Base-by-base conservation (phyloP, 1,140 invertebrate species). In the Lineus longissimus region DNA sequence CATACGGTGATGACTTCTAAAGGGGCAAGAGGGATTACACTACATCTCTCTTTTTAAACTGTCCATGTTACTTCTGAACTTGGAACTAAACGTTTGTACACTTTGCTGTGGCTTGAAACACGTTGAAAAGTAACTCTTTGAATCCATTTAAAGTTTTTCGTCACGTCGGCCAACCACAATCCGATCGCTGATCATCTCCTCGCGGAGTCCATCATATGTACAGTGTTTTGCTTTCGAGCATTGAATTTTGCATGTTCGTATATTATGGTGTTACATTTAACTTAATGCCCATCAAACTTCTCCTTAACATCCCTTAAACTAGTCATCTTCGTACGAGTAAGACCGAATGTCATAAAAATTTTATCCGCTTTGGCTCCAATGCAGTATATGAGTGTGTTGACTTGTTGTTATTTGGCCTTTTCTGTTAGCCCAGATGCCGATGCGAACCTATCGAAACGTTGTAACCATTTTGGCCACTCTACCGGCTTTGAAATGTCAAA, bases 401-500 rank as follows among this genome's bases (percentile, higher is more conserved):
- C 47, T n/a, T 51, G 47, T 6, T 6, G 4, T 4, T 6, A 6
- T 4, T n/a, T n/a, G n/a, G 6, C 47, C n/a, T 51, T 51, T 4
- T 6, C n/a, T n/a, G 47, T 9, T 4, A 51, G 47, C 6, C 47
- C 47, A 4, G 47, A 51, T 4, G n/a, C 47, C 4, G n/a, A 7
- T 4, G 19, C 4, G n/a, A 51, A 51, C n/a, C 47, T 4, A n/a
- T 51, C 47, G 25, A 51, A 51, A 7, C 47, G 6, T n/a, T 51
- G 47, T 6, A 51, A 6, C 47, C 47, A 51, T 51, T 51, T 51
- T 27, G 47, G 47, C 47, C 47, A 51, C n/a, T 51, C 47, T 51
- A n/a, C n/a, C 6, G 47, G 47, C 33, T 27, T 51, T 51, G 6
- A 7, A 51, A 51, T 7, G 25, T 51, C 47, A 51, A 51, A 51